A percentile compares a stretch with the other conserved stretches of the same genome.
Evolutionary conservation across 2,888 invertebrate genomes (phyloP).

Genomic region (Melinopterus prodromus): DNA sequence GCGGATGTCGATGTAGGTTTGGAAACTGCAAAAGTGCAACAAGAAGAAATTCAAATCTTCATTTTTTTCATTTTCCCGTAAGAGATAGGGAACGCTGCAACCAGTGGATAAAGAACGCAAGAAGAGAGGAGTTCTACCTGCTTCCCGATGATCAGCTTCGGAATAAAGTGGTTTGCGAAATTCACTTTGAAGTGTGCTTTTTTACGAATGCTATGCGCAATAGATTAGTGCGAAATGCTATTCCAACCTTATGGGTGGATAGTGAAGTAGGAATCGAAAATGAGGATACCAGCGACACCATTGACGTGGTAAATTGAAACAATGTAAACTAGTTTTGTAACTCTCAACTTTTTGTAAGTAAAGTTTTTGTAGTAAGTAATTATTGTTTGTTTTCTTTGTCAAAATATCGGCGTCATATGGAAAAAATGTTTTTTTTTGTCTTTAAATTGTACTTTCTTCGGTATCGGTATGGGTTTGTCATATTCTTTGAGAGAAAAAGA

Average conservation of each 20-base stretch:
- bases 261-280: slow-evolving; percentile 39
- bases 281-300: slow-evolving; percentile 13
- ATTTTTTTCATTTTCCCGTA: slow-evolving; percentile 71
- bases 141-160: slow-evolving; percentile 67
- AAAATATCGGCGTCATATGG: too few species aligned
- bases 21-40: slow-evolving; percentile 64
- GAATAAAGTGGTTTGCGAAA: slow-evolving; percentile 69
- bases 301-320: too few species aligned
- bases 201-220: slow-evolving; percentile 65
- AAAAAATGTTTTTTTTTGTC: too few species aligned
- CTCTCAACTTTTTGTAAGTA: too few species aligned
- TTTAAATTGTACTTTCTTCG: too few species aligned
- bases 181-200: slow-evolving; percentile 68
- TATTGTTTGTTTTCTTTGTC: too few species aligned
- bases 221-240: slow-evolving; percentile 64
- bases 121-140: slow-evolving; percentile 63
- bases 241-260: slow-evolving; percentile 63
- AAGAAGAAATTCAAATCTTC: slow-evolving; percentile 60
- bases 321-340: too few species aligned
- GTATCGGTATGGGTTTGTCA: too few species aligned
- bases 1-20: slow-evolving; percentile 68
- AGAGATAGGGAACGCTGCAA: slow-evolving; percentile 67
- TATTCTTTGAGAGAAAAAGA: too few species aligned
- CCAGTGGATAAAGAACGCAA: slow-evolving; percentile 67
- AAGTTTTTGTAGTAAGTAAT: too few species aligned